Conservation (phyloP, 1,140 invertebrate species). For the Halyomorpha halys region DNA sequence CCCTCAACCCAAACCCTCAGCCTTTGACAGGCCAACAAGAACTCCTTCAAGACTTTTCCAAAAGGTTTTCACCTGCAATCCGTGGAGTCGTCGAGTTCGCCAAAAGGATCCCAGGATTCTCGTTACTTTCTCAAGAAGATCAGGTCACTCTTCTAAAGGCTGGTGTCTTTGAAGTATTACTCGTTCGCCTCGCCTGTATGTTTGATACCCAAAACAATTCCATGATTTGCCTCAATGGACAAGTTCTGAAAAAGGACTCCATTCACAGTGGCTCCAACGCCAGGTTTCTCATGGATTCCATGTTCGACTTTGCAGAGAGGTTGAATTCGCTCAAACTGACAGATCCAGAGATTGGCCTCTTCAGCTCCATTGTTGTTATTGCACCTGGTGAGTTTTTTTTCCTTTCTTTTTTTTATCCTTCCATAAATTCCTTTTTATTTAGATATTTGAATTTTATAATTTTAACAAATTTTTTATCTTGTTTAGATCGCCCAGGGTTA, state of each 20-base stretch:
- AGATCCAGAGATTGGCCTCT: slow-evolving; percentile 86
- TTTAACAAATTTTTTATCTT: slow-evolving; percentile 20
- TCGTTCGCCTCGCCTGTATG: slow-evolving; percentile 87
- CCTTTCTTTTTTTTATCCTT: neutral
- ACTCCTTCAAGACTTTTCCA: slow-evolving; percentile 75
- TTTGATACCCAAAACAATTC: slow-evolving; percentile 78
- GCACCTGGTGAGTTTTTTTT: slow-evolving; percentile 54
- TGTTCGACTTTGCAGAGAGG: slow-evolving; percentile 93
- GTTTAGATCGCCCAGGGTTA: slow-evolving; percentile 73
- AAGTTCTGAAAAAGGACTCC: slow-evolving; percentile 78
- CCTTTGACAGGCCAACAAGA: slow-evolving; percentile 67
- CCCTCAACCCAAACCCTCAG: slow-evolving; percentile 84
- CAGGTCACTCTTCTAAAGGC: slow-evolving; percentile 94
- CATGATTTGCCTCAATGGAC: slow-evolving; percentile 86
- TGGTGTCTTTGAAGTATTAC: slow-evolving; percentile 85
- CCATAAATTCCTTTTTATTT: neutral
- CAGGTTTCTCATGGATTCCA: slow-evolving; percentile 88
- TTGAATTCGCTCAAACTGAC: slow-evolving; percentile 81
- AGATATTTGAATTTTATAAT: neutral
- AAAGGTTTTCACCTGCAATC: slow-evolving; percentile 89
- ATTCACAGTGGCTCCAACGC: slow-evolving; percentile 84
- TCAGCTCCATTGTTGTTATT: slow-evolving; percentile 90
- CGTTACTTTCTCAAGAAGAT: slow-evolving; percentile 86
- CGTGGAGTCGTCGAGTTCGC: slow-evolving; percentile 96
- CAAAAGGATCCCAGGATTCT: slow-evolving; percentile 92